phyloP scores from a whole-genome alignment of 2,797 vertebrate species.

The Eleutherodactylus coqui region DNA sequence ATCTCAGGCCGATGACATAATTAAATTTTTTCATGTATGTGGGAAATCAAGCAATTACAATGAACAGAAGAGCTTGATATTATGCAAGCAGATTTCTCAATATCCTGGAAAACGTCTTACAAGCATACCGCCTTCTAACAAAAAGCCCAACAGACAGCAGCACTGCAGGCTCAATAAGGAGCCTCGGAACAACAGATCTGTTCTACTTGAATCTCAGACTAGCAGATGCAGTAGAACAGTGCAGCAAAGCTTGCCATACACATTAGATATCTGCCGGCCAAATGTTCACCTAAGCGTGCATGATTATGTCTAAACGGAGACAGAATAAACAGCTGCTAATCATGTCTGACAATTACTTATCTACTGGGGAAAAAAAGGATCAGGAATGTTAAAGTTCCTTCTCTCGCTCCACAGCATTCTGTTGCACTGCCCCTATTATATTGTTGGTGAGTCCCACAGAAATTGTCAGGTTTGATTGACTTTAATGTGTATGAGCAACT shows the following conservation, averaged over 20 bases:
- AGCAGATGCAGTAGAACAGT: not conserved
- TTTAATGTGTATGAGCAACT: not conserved
- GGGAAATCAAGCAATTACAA: not conserved
- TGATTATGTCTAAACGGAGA: not conserved
- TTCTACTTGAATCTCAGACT: not conserved
- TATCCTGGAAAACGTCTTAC: not conserved
- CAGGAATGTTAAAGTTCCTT: not conserved
- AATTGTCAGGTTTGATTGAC: too few relatives aligned
- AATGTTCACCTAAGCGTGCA: not conserved
- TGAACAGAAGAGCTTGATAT: not conserved
- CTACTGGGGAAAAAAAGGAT: not conserved
- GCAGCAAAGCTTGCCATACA: not conserved
- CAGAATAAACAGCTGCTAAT: not conserved
- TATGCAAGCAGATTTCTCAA: not conserved
- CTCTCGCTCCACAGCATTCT: not conserved
- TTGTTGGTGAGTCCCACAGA: not conserved
- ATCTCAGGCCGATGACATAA: not conserved
- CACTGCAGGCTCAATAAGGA: not conserved
- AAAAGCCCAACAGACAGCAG: not conserved
- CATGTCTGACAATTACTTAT: not conserved
- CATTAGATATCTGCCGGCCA: not conserved
- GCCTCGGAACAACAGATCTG: not conserved
- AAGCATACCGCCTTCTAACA: not conserved
- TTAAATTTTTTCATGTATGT: not conserved
- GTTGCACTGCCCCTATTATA: not conserved